Conservation (phyloP, 1,140 invertebrate species). For the Semibalanus balanoides region DNA sequence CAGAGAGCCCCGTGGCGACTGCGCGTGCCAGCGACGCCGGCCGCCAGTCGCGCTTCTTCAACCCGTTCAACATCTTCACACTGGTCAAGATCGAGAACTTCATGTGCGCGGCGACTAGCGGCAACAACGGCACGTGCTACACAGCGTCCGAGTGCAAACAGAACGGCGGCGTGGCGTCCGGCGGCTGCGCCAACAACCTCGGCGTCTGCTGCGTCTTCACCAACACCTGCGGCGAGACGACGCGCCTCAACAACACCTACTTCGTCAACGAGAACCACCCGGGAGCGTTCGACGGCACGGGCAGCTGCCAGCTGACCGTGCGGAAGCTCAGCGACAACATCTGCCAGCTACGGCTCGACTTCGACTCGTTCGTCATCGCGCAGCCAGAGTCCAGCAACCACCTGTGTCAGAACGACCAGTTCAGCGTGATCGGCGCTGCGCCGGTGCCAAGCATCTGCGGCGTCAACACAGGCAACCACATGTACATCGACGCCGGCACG, state of each 20-base stretch:
- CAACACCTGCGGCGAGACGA: background rate
- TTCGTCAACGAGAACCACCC: background rate
- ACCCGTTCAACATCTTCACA: background rate
- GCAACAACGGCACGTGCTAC: conserved; percentile 48
- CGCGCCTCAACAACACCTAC: background rate
- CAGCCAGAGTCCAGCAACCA: background rate
- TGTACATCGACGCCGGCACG: background rate
- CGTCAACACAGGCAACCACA: conserved; percentile 60
- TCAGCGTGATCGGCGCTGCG: background rate
- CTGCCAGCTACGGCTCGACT: conserved; percentile 4
- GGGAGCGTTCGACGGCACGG: background rate
- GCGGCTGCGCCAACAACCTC: conserved; percentile 24
- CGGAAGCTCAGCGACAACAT: background rate
- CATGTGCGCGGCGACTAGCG: conserved; percentile 15
- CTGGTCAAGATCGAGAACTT: background rate
- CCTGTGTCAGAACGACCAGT: background rate
- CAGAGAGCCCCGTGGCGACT: no score
- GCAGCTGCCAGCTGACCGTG: background rate
- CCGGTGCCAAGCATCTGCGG: conserved; percentile 67
- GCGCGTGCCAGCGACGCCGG: background rate
- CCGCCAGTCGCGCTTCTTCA: background rate
- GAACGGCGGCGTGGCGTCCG: conserved; percentile 21
- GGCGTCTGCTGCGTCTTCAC: conserved; percentile 24
- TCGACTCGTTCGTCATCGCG: background rate
- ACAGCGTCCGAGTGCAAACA: conserved; percentile 29